A percentile compares a stretch with the other conserved stretches of the same genome.
Evolutionary conservation across 2,888 invertebrate genomes (phyloP).

Genomic region (Eupsilia transversa): DNA sequence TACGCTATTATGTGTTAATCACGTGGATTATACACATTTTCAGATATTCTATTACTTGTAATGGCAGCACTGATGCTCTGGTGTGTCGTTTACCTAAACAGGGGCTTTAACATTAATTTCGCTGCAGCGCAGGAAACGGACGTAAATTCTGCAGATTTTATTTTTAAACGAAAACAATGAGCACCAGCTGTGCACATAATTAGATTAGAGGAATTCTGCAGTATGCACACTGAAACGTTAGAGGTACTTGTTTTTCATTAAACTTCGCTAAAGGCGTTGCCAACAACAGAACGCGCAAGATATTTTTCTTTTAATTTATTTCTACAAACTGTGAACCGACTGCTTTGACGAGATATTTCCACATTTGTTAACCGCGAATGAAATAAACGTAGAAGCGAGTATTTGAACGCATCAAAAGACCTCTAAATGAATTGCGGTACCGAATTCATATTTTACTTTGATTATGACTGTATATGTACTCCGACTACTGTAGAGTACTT

Average conservation of each 20-base stretch:
- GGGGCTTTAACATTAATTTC: conserved; percentile 42
- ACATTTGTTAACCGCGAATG: conserved; percentile 40
- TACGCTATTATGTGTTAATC: conserved; percentile 60
- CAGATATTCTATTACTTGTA: conserved; percentile 55
- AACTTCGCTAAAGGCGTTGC: conserved; percentile 77
- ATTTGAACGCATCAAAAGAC: conserved; percentile 33
- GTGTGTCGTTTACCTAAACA: conserved; percentile 67
- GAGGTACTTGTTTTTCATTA: conserved; percentile 78
- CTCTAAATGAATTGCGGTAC: conserved; percentile 32
- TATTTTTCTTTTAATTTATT: conserved; percentile 71
- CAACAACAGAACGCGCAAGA: conserved; percentile 70
- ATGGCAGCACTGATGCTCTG: conserved; percentile 55
- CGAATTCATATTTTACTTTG: conserved; percentile 40
- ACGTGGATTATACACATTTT: conserved; percentile 53
- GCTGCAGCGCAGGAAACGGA: conserved; percentile 3
- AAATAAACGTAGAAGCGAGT: conserved; percentile 22
- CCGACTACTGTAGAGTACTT: conserved; percentile 12
- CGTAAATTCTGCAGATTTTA: conserved; percentile 35
- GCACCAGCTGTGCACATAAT: conserved; percentile 76
- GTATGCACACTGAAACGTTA: conserved; percentile 73
- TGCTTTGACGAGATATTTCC: conserved; percentile 54
- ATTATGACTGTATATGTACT: conserved; percentile 25
- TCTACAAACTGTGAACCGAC: conserved; percentile 38
- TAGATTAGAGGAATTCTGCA: conserved; percentile 77
- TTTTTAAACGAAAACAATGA: conserved; percentile 68